Percentiles rank a stretch among this genome's conserved stretches.
phyloP scores from a whole-genome alignment of 2,113 vertebrate genomes.

The Anguilla rostrata region DNA sequence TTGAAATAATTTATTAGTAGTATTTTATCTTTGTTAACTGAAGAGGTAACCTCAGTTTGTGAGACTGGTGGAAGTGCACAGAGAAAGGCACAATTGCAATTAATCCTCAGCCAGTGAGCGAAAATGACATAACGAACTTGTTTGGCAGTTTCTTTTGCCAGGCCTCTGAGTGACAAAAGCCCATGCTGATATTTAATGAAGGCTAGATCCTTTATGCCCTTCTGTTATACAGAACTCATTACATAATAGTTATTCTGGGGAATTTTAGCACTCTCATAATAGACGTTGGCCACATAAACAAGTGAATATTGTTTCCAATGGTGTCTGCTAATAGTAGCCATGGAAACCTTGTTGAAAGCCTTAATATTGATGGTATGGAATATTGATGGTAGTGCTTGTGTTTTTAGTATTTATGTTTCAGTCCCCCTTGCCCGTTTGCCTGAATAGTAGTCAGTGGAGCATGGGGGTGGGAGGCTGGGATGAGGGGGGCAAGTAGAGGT shows the following conservation, averaged over 20 bases:
- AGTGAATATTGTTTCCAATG: conserved; percentile 35
- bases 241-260: conserved; percentile 54
- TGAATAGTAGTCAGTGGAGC: conserved; percentile 5
- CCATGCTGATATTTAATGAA: neutral
- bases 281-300: conserved; percentile 37
- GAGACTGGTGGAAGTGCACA: neutral
- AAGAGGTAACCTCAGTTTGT: neutral
- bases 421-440: neutral
- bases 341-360: conserved; percentile 58
- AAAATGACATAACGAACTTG: neutral
- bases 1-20: too few relatives aligned
- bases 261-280: conserved; percentile 34
- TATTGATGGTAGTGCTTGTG: conserved; percentile 40
- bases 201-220: neutral
- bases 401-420: conserved; percentile 14
- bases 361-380: conserved; percentile 44
- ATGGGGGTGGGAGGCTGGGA: neutral
- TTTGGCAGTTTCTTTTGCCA: neutral
- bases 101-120: neutral
- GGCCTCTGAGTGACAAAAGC: neutral
- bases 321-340: conserved; percentile 44
- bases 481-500: neutral
- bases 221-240: conserved; percentile 22
- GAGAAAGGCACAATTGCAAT: neutral
- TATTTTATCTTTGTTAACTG: neutral